These are phyloP conservation scores for Schlechtendalia chinensis DNA, from an alignment of 1,140 invertebrate genomes.

Conservation along the genomic window DNA sequence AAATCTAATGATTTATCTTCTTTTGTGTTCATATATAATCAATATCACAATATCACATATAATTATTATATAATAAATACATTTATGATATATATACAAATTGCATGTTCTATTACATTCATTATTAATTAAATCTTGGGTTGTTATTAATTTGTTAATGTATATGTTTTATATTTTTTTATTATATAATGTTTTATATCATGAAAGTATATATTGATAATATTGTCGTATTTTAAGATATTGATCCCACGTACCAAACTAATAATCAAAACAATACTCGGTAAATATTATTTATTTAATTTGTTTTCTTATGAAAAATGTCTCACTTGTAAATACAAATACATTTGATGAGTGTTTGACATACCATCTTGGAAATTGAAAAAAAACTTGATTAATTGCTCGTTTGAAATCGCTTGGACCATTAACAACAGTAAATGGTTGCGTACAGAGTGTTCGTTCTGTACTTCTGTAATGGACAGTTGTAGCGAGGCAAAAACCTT, in stretches of 20 bases:
- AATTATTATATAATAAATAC: too few relatives aligned
- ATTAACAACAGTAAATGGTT: neutral
- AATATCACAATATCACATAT: too few relatives aligned
- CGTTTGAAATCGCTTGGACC: conserved; percentile 19
- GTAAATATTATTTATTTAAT: too few relatives aligned
- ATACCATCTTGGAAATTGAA: neutral
- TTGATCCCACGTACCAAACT: too few relatives aligned
- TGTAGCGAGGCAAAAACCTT: neutral
- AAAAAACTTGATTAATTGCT: conserved; percentile 25
- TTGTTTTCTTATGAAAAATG: neutral
- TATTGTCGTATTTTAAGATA: too few relatives aligned
- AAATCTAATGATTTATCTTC: neutral
- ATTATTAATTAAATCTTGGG: too few relatives aligned
- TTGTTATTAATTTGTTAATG: too few relatives aligned
- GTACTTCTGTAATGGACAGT: conserved; percentile 28
- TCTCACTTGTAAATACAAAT: neutral
- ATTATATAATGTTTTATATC: too few relatives aligned
- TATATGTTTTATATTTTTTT: neutral
- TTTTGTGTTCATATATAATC: neutral
- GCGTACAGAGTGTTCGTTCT: neutral
- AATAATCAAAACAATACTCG: too few relatives aligned
- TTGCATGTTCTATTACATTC: too few relatives aligned
- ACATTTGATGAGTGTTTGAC: conserved; percentile 16
- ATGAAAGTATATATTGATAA: too few relatives aligned
- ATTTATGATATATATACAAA: too few relatives aligned